Conservation (phyloP, 2,797 vertebrate species). For the Typhlichthys subterraneus region DNA sequence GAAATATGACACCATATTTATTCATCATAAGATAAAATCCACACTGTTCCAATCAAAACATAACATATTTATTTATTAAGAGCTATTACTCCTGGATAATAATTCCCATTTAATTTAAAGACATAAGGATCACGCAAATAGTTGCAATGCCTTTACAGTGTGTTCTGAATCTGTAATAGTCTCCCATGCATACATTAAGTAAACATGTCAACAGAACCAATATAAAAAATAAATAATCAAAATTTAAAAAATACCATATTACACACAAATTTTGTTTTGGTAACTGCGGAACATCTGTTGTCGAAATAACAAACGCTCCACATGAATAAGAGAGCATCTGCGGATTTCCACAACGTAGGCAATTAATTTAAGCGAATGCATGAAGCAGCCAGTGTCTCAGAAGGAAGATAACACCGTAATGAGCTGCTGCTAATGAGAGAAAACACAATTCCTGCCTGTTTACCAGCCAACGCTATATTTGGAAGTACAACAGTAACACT, state of each 20-base stretch:
- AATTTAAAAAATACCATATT: slow-evolving; percentile 2
- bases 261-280: slow-evolving; percentile 43
- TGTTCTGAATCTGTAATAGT: slow-evolving; percentile 11
- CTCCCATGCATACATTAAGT: slow-evolving; percentile 16
- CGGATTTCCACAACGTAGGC: slow-evolving; percentile 58
- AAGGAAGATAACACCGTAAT: slow-evolving; percentile 62
- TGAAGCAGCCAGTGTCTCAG: slow-evolving; percentile 50
- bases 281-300: slow-evolving; percentile 59
- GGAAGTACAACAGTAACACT: slow-evolving; percentile 46
- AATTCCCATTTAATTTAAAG: neutral
- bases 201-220: slow-evolving; percentile 9
- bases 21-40: neutral
- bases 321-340: slow-evolving; percentile 63
- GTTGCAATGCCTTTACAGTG: slow-evolving; percentile 2
- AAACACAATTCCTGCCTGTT: slow-evolving; percentile 49
- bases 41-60: neutral
- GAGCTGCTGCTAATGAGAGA: slow-evolving; percentile 67
- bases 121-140: neutral
- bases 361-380: slow-evolving; percentile 62
- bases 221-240: slow-evolving; percentile 16
- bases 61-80: too few species aligned
- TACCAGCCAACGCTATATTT: slow-evolving; percentile 52
- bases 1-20: neutral
- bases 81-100: neutral
- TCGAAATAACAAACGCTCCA: slow-evolving; percentile 51